Evolutionary conservation across 2,888 invertebrate species (phyloP).

Genomic region (Cephus pygmeus): DNA sequence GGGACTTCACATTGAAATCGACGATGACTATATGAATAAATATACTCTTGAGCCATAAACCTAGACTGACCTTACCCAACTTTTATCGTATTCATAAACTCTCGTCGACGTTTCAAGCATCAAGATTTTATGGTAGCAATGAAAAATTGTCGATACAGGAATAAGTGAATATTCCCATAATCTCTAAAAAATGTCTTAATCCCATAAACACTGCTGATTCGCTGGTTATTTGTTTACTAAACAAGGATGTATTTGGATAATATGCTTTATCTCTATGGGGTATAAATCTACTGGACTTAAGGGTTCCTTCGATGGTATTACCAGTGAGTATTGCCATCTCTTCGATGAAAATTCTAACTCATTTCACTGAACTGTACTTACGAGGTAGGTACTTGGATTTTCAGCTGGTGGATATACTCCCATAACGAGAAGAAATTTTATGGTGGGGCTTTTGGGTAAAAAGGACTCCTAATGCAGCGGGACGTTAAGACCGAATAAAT

Average conservation of each 20-base stretch:
- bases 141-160: not conserved
- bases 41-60: not conserved
- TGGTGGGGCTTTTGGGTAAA: not conserved
- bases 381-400: not conserved
- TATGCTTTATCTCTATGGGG: not conserved
- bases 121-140: not conserved
- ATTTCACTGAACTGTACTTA: not conserved
- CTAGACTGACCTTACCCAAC: not conserved
- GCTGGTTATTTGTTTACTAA: not conserved
- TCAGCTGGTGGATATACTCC: not conserved
- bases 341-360: not conserved
- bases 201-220: not conserved
- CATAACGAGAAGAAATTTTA: not conserved
- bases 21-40: not conserved
- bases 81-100: not conserved
- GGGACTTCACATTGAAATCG: not conserved
- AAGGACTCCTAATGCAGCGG: not conserved
- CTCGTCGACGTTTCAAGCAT: not conserved
- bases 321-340: constrained; percentile 15
- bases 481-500: not conserved
- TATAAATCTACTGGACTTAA: constrained; percentile 34
- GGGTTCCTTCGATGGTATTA: constrained; percentile 40
- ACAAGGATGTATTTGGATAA: not conserved
- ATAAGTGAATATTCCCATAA: not conserved
- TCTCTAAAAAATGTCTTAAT: not conserved